A percentile compares a stretch with the other conserved stretches of the same genome.
Evolutionary conservation across 2,888 invertebrate species (phyloP).

Genomic region (Subacronicta megacephala): DNA sequence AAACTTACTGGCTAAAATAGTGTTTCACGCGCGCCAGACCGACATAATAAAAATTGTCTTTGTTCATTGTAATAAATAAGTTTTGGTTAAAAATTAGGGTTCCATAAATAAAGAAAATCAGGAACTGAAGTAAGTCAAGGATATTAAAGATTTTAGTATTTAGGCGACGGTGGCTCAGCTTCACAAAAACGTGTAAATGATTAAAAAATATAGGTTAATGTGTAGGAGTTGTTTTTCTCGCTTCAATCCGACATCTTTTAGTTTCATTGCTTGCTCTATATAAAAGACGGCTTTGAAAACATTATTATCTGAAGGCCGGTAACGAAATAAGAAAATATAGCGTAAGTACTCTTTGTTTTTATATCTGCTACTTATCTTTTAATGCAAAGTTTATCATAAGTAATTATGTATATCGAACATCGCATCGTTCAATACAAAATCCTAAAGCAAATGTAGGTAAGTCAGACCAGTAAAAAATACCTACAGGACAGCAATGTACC

Average conservation of each 20-base stretch:
- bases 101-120: constrained; percentile 3
- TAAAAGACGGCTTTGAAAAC: constrained; percentile 6
- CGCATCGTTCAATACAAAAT: too few relatives aligned
- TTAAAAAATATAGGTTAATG: constrained; percentile 44
- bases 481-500: too few relatives aligned
- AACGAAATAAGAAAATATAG: constrained; percentile 3
- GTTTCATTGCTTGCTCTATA: constrained; percentile 36
- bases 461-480: too few relatives aligned
- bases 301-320: constrained; percentile 11
- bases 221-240: constrained; percentile 42
- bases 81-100: not conserved
- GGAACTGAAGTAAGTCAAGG: constrained; percentile 4
- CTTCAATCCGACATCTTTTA: constrained; percentile 12
- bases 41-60: too few relatives aligned
- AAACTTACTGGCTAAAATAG: too few relatives aligned
- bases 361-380: constrained; percentile 2
- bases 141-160: constrained; percentile 24
- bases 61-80: too few relatives aligned
- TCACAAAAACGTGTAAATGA: constrained; percentile 7
- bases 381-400: not conserved
- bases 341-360: not conserved
- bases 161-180: constrained; percentile 10
- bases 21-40: too few relatives aligned
- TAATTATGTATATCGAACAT: too few relatives aligned
- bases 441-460: too few relatives aligned